Conservation (phyloP, 2,797 vertebrate genomes). For the Kryptopterus vitreolus region DNA sequence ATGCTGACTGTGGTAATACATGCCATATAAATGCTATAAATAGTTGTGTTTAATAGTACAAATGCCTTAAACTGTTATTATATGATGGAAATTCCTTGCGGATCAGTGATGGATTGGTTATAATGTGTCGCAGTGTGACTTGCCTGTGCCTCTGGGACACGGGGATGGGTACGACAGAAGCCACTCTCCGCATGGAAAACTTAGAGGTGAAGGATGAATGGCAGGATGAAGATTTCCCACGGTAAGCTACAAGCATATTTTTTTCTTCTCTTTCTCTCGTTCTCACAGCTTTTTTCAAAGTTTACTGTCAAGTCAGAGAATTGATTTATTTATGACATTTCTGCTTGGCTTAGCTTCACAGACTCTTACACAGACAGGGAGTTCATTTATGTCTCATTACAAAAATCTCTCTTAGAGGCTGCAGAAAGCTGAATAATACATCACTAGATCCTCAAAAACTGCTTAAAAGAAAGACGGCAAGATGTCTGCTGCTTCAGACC, state of each 20-base stretch:
- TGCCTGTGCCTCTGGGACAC: constrained; percentile 37
- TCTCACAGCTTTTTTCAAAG: too few relatives aligned
- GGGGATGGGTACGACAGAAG: constrained; percentile 89
- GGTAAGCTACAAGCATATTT: constrained; percentile 64
- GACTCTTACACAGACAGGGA: neutral
- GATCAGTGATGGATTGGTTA: neutral
- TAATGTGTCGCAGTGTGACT: neutral
- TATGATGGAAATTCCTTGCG: neutral
- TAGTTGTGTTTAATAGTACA: too few relatives aligned
- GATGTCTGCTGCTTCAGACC: neutral
- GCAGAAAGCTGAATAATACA: too few relatives aligned
- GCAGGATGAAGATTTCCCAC: constrained; percentile 92
- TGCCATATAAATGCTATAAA: neutral
- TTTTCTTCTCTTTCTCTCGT: neutral
- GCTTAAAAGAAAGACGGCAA: neutral
- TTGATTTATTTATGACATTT: neutral
- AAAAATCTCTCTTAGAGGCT: neutral
- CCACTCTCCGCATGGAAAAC: constrained; percentile 88
- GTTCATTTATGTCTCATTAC: neutral
- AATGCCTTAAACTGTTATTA: neutral
- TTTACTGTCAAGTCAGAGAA: neutral
- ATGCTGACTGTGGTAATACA: neutral
- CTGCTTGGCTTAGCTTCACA: neutral
- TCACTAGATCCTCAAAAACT: neutral
- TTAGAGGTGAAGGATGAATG: constrained; percentile 90